Evolutionary conservation across 2,888 invertebrate genomes (phyloP), one percentile per base, ranked within the genome.

Genomic region (Spialia ferax): DNA sequence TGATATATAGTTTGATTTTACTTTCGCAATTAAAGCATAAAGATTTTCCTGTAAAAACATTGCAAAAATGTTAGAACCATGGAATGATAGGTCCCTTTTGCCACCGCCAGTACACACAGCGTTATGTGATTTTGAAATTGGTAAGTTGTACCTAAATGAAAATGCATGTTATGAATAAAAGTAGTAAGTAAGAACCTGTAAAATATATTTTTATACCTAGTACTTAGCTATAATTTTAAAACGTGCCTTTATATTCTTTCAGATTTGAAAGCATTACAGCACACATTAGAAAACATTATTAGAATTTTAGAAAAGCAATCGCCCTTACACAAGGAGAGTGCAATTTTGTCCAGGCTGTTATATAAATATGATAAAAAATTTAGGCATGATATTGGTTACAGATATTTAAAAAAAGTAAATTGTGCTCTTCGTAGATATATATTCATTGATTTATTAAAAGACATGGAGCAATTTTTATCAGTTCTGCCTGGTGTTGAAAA

Each of bases 351-450:
- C 55, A 88, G 95, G 74, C 85, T 95, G 74, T 79, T 95, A 26
- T 95, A 95, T 74, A 94, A 95, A 74, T 94, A 93, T 84, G 94
- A 95, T 72, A 93, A 89, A 68, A 95, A 95, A 79, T 95, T 95
- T 75, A 87, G 95, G 15, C 92, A 86, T 71, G 95, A 95, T 72
- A 95, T 95, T 68, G 95, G 95, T 0, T 90, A 94, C 54, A 92
- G 93, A 72, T 86, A 88, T 72, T 91, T 95, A 70, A 94, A 89
- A 73, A 95, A 95, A 83, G 87, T 94, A 0, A 94, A 95, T 70
- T 86, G 91, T 69, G 91, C 94, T 2, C 73, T 95, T 23, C 84
- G 89, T 6, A 95, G 89, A 77, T 95, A 94, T 79, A 81, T 94
- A 45, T 77, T 79, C 35, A 70, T 95, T 18, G 86, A 91, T 63